Evolutionary conservation across 1,140 invertebrate genomes (phyloP), one percentile per base, ranked within the genome.

Genomic region (Drosophila tristis): DNA sequence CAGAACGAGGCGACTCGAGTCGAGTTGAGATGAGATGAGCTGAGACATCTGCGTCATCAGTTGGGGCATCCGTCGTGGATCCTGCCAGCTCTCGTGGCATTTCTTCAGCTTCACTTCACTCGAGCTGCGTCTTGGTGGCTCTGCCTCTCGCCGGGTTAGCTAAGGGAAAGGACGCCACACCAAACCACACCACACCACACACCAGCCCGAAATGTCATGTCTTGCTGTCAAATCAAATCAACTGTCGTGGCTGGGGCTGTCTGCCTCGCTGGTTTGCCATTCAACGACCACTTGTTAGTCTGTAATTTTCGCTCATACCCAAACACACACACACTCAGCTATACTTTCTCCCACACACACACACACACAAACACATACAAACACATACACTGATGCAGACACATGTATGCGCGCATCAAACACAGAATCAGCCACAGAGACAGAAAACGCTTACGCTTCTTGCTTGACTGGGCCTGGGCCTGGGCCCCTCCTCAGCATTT

Each of bases 251-350:
- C 53, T 78, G 78, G 47, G 62, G 66, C 65, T 78, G 82, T 82
- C 78, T 87, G 82, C 78, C 74, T 86, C 71, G 82, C 66, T 89
- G 82, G 82, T 70, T 86, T 86, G 82, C 82, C 82, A 86, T 86
- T 86, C 84, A 89, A 84, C 79, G 84, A 89, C 84, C 84, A 89
- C 84, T 89, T 89, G 84, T 89, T 89, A 89, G 84, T 89, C 84
- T 89, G 79, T 89, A 89, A 89, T 89, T 89, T 87, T 75, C 72
- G 59, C 76, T 72, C 78, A 66, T 59, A 31, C 60, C 43, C 47
- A 59, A 50, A 62, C 63, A 54, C 48, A 59, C 50, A 29, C 39
- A 42, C 63, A 59, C 39, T 2, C 26, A 7, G 5, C 26, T 5
- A 13, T 39, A 11, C 43, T 29, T 26, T 13, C 15, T 31, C 9